phyloP scores from a whole-genome alignment of 37 sponge, comb jelly and placozoan genomes.

The Theonella swinhoei region DNA sequence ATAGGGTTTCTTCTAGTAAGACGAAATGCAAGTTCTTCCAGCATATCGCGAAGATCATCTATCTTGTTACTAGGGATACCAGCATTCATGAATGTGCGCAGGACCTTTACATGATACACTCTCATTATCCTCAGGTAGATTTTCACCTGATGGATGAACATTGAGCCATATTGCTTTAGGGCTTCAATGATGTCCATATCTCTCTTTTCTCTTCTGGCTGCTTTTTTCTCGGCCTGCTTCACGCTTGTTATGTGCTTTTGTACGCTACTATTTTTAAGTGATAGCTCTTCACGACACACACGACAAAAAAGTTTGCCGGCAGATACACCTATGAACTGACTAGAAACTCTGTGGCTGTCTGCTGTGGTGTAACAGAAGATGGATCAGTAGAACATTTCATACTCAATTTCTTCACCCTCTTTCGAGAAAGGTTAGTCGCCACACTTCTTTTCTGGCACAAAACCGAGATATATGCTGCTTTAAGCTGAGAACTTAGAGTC shows the following conservation, averaged over 20 bases:
- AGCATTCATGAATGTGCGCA: slow-evolving; percentile 14
- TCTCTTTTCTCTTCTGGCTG: not conserved
- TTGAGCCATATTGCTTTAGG: not conserved
- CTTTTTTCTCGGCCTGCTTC: not conserved
- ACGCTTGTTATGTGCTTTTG: not conserved
- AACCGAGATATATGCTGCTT: not conserved
- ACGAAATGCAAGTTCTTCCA: slow-evolving; percentile 10
- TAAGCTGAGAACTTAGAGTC: not conserved
- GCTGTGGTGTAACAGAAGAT: not conserved
- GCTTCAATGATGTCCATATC: not conserved
- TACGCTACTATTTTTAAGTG: not conserved
- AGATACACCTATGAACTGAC: not conserved
- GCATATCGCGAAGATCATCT: not conserved
- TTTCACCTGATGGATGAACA: not conserved
- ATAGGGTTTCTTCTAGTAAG: not conserved
- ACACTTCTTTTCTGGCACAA: not conserved
- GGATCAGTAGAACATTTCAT: not conserved
- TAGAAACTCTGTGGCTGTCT: not conserved
- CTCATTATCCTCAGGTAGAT: not conserved
- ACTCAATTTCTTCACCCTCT: not conserved
- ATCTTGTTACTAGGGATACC: slow-evolving; percentile 10
- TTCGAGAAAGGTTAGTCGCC: not conserved
- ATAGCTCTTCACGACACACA: not conserved
- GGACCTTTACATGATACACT: not conserved
- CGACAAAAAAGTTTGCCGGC: not conserved